Evolutionary conservation across 2,797 vertebrate species (phyloP), one percentile per base, ranked within the genome.

Genomic region (Halcyon badia): DNA sequence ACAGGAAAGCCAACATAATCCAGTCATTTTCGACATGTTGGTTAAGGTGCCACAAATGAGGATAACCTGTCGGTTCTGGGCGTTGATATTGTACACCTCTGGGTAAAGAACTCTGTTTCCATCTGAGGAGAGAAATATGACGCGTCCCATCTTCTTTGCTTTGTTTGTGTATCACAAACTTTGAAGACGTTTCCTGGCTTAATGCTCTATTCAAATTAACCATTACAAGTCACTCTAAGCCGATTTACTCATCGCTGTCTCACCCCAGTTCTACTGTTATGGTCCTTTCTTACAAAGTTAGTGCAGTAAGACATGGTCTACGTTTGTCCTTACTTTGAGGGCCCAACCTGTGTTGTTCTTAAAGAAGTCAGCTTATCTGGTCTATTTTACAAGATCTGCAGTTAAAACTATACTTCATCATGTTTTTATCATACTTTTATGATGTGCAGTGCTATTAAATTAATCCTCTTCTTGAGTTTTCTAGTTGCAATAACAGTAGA

Each of bases 1-100:
- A 20, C 18, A 35, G 60, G 41, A 48, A 85, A 81, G n/a, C 49
- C 42, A 39, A n/a, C 8, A 5, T 14, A 20, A 75, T 33, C 16
- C 49, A 49, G 37, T n/a, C 0, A 0, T 49, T 69, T 76, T 76
- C 49, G 19, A 44, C 0, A 1, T 56, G 10, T 49, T 48, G 24
- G 17, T 61, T 28, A 51, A 69, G 49, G 24, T 62, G n/a, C 56
- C 57, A 49, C 69, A 51, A 51, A 31, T 33, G 24, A 51, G 35
- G 41, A 20, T 24, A 37, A 16, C 41, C 42, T 70, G 17, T 33
- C 33, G 61, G n/a, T 49, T 86, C 49, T 69, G 69, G 26, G 31
- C 12, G 56, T 54, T 49, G 26, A 25, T n/a, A 6, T 41, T 79
- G 41, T 33, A 35, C 22, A 22, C 28, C 12, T 25, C 37, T 39